Base-by-base conservation (phyloP, 2,797 vertebrate genomes). In the Strix occidentalis region DNA sequence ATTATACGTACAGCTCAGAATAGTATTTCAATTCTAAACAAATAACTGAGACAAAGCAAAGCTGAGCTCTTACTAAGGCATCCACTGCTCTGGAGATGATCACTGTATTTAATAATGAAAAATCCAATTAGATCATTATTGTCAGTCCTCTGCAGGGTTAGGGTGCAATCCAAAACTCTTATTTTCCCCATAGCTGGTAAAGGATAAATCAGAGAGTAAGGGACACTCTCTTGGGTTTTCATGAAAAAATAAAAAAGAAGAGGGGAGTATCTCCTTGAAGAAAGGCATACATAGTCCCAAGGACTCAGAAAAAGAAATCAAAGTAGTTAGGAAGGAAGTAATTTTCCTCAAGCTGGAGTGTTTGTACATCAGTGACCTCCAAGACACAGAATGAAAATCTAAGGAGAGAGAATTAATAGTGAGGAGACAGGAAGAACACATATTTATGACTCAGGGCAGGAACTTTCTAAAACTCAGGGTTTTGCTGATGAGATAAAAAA, bases 361-460 rank as follows among this genome's bases (percentile, higher is more conserved):
- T 90, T 76, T 77, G 72, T 79, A 58, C 54, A 80, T 69, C 79
- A 68, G 54, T 94, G 93, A 94, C 94, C 97, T 95, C 89, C 35
- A 85, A 84, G 68, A 86, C 65, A 89, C 45, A 65, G 71, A 89
- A 91, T 61, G 48, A 90, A 93, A 95, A 92, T 71, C 60, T 70
- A 54, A 89, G 60, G 66, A 80, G 31, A 77, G 56, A 84, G 45
- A 94, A 91, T 93, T 93, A 77, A 88, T 70, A 78, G 39, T 0
- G 1, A 93, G 60, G 35, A 93, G 92, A 58, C 39, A 87, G 37
- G 83, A 89, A 80, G 80, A 90, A 79, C 70, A 71, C 28, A 5
- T 84, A 91, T 96, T 95, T 93, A 94, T 88, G 90, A 87, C 39
- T 45, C 16, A 60, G 80, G 78, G 71, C 92, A 87, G 75, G 63